Evolutionary conservation across 2,113 vertebrate genomes (phyloP).

Genomic region (Gasterosteus nipponicus): DNA sequence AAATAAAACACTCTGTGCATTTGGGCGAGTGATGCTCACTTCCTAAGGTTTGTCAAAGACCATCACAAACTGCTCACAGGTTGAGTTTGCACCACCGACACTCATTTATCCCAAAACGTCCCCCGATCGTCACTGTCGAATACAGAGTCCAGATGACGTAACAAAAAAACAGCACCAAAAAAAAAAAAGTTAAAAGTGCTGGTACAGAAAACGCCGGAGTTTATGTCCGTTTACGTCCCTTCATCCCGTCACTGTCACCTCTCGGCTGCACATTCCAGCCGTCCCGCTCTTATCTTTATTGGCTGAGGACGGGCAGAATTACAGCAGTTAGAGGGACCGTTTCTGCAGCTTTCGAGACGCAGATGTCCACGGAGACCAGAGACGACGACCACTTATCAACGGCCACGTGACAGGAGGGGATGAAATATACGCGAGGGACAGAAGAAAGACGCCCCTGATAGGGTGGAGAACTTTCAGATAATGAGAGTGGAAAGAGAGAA

Average conservation of each 20-base stretch:
- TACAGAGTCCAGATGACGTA: background rate
- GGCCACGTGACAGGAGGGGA: slow-evolving; percentile 12
- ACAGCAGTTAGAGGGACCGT: slow-evolving; percentile 37
- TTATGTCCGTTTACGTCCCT: slow-evolving; percentile 46
- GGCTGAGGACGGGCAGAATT: slow-evolving; percentile 68
- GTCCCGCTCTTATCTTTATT: slow-evolving; percentile 78
- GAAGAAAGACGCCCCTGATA: slow-evolving; percentile 17
- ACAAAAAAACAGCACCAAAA: background rate
- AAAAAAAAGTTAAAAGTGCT: background rate
- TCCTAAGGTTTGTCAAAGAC: background rate
- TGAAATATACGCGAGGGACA: background rate
- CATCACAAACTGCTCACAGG: background rate
- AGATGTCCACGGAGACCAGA: slow-evolving; percentile 51
- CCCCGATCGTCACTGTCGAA: background rate
- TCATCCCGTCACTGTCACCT: slow-evolving; percentile 61
- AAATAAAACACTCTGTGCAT: too few relatives aligned
- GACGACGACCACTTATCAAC: slow-evolving; percentile 53
- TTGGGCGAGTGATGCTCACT: background rate
- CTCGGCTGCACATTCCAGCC: slow-evolving; percentile 69
- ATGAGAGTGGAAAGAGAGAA: slow-evolving; percentile 8
- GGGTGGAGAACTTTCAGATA: background rate
- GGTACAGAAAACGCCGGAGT: slow-evolving; percentile 28
- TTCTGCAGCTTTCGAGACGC: slow-evolving; percentile 36
- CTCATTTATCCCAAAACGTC: background rate
- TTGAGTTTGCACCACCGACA: background rate